A percentile compares a stretch with the other conserved stretches of the same genome.
Conservation (phyloP, 2,113 vertebrate species). For the Syrrhaptes paradoxus region DNA sequence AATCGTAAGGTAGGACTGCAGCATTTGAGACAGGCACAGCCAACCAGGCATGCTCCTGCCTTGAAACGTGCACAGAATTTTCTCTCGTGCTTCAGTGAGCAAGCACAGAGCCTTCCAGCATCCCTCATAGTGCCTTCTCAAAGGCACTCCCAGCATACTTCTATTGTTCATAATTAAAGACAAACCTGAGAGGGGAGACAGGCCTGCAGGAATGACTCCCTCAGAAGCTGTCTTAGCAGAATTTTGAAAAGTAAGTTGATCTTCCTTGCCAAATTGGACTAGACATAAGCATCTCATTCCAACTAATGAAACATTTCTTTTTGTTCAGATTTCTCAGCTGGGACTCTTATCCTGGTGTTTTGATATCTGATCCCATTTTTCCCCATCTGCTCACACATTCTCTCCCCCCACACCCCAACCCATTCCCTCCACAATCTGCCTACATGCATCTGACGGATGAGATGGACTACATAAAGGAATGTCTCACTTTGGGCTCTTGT, state of each 20-base stretch:
- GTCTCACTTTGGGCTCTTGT: neutral
- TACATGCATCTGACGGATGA: neutral
- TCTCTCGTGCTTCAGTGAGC: neutral
- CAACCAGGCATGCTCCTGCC: neutral
- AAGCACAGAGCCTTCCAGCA: neutral
- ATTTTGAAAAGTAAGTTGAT: neutral
- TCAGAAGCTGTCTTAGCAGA: neutral
- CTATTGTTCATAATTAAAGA: neutral
- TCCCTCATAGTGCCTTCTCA: neutral
- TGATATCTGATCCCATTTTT: neutral
- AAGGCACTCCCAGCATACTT: neutral
- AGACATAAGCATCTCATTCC: neutral
- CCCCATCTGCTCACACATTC: neutral
- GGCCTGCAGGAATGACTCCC: neutral
- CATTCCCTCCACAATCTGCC: neutral
- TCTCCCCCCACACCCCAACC: neutral
- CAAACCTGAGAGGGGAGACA: neutral
- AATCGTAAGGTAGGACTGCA: neutral
- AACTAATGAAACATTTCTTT: constrained; percentile 24
- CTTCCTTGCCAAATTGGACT: neutral
- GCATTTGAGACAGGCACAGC: neutral
- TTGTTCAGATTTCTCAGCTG: neutral
- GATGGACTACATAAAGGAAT: neutral
- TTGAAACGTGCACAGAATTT: constrained; percentile 7
- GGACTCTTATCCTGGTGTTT: neutral